phyloP scores from a whole-genome alignment of 2,113 vertebrate genomes.

The Peromyscus maniculatus region DNA sequence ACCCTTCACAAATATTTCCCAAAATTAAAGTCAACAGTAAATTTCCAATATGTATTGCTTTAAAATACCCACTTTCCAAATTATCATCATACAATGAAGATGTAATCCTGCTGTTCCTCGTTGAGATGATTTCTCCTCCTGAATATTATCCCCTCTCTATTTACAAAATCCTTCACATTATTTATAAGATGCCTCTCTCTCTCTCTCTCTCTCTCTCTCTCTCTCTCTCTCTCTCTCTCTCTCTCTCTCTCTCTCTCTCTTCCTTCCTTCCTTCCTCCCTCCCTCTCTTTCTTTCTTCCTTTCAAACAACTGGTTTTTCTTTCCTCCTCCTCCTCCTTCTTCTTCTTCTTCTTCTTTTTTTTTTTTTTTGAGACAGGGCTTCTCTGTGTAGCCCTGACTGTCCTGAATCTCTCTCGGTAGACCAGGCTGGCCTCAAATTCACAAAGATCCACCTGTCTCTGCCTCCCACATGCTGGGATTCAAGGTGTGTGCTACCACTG shows the following conservation, averaged over 20 bases:
- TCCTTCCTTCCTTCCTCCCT: rapidly evolving
- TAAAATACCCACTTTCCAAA: neutral
- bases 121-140: neutral
- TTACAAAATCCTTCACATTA: neutral
- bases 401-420: too few relatives aligned
- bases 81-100: neutral
- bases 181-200: neutral
- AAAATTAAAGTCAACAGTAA: neutral
- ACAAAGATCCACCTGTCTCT: too few relatives aligned
- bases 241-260: neutral
- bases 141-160: neutral
- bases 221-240: neutral
- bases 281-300: neutral
- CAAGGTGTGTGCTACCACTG: too few relatives aligned
- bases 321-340: too few relatives aligned
- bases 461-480: too few relatives aligned
- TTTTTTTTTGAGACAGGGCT: too few relatives aligned
- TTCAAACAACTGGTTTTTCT: too few relatives aligned
- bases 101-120: neutral
- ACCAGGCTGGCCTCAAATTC: too few relatives aligned
- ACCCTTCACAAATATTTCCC: neutral
- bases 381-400: too few relatives aligned
- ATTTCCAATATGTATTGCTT: neutral
- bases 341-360: too few relatives aligned
- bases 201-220: neutral